Evolutionary conservation across 2,888 invertebrate genomes (phyloP).

Genomic region (Anoncus sp.): DNA sequence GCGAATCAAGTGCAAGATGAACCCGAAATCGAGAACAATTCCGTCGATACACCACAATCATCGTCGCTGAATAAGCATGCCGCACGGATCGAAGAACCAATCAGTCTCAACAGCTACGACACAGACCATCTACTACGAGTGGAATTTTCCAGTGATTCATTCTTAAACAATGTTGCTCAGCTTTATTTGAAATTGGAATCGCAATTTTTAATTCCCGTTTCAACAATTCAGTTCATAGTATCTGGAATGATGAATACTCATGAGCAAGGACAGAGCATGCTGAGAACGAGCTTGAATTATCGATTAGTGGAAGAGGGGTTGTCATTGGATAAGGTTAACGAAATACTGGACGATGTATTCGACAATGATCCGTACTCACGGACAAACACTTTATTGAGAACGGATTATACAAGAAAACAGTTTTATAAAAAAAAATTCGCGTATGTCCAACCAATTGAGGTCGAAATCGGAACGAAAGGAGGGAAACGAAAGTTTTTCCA

Average conservation of each 20-base stretch:
- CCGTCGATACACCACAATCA: not conserved
- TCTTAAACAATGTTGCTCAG: constrained; percentile 43
- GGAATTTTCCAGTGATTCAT: constrained; percentile 1
- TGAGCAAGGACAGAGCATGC: constrained; percentile 39
- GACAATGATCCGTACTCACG: constrained; percentile 25
- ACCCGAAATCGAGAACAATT: not conserved
- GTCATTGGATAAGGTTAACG: constrained; percentile 30
- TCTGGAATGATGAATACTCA: constrained; percentile 57
- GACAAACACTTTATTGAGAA: constrained; percentile 28
- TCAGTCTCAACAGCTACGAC: not conserved
- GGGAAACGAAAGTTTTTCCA: not conserved
- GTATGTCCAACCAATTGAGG: constrained; percentile 36
- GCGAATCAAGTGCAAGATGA: not conserved
- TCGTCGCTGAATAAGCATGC: not conserved
- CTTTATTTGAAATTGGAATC: constrained; percentile 67
- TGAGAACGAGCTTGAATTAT: constrained; percentile 45
- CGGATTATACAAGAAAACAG: constrained; percentile 50
- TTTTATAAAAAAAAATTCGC: constrained; percentile 56
- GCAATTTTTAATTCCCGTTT: constrained; percentile 60
- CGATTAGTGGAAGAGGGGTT: constrained; percentile 37
- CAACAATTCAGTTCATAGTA: constrained; percentile 62
- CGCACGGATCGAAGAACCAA: not conserved
- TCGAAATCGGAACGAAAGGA: not conserved
- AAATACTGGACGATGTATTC: constrained; percentile 47
- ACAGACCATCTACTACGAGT: not conserved